Base-by-base conservation (phyloP, 2,113 vertebrate species). In the Mormyrus iriodes region DNA sequence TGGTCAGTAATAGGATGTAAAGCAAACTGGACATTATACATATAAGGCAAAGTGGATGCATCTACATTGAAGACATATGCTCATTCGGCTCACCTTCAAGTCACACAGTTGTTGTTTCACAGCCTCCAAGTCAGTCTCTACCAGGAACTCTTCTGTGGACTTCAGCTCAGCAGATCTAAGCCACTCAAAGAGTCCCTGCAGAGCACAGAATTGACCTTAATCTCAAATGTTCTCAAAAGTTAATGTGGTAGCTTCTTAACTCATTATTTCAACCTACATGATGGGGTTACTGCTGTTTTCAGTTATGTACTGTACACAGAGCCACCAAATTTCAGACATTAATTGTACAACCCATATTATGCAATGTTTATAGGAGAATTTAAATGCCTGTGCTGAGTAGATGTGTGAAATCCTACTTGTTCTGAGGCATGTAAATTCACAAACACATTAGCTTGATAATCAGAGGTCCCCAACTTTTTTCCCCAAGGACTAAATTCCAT, bases 41-140 rank as follows among this genome's bases (percentile, higher is more conserved):
- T 55, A 53, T 27, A 4, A n/a, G 17, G 35, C 19, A 3, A 31
- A 15, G 85, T 35, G 2, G 24, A 86, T 21, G 10, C 4, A 17
- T 52, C 44, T 88, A 89, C 3, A 49, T 27, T 9, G 31, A 19
- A 61, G 24, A 58, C n/a, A 4, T 27, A 1, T 46, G 9, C 76
- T n/a, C 85, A 87, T 24, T 85, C 1, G 90, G 87, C 90, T 91
- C 87, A 97, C 97, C 97, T 98, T 97, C 13, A 97, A 94, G 90
- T 97, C 96, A 0, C 93, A 94, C 4, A 98, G 95, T 94, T 98
- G 97, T 88, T 95, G 95, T 93, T 96, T 96, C 89, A 97, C 95
- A 91, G 95, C 92, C 42, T 95, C 95, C 91, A 95, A 93, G 90
- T 97, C 96, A 52, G 95, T 94, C 0, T 96, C 96, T 0, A 97